A percentile compares a stretch with the other conserved stretches of the same genome.
Conservation (phyloP, 2,888 invertebrate genomes). For the Neoscelio sp. region DNA sequence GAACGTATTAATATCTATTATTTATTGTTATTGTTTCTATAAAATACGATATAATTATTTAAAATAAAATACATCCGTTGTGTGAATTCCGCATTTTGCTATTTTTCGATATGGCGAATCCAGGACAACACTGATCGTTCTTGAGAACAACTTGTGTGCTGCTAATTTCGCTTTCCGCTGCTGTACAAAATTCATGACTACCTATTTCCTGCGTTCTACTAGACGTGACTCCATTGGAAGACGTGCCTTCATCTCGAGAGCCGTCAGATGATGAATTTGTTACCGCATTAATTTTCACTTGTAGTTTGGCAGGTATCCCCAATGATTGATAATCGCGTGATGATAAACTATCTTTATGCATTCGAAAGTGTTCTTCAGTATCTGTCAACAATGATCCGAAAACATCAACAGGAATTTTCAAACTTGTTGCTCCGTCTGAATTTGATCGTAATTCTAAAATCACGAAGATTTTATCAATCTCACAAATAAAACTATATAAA, state of each 20-base stretch:
- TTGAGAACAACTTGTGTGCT: conserved; percentile 75
- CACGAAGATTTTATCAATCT: no score
- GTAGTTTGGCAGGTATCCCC: conserved; percentile 69
- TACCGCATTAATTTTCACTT: conserved; percentile 68
- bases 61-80: conserved; percentile 83
- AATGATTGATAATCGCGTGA: conserved; percentile 70
- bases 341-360: conserved; percentile 84
- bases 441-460: conserved; percentile 88
- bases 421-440: conserved; percentile 85
- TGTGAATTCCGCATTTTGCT: conserved; percentile 82
- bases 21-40: neutral
- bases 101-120: conserved; percentile 82
- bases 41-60: conserved; percentile 54
- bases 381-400: conserved; percentile 85
- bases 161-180: conserved; percentile 72
- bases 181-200: conserved; percentile 50
- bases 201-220: conserved; percentile 26
- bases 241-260: conserved; percentile 61
- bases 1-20: neutral
- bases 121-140: conserved; percentile 84
- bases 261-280: conserved; percentile 70
- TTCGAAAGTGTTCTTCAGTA: conserved; percentile 85
- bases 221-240: conserved; percentile 45
- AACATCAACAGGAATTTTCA: conserved; percentile 84
- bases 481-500: neutral